A percentile compares a stretch with the other conserved stretches of the same genome.
Conservation (phyloP, 2,888 invertebrate genomes). For the Sialis lutaria region DNA sequence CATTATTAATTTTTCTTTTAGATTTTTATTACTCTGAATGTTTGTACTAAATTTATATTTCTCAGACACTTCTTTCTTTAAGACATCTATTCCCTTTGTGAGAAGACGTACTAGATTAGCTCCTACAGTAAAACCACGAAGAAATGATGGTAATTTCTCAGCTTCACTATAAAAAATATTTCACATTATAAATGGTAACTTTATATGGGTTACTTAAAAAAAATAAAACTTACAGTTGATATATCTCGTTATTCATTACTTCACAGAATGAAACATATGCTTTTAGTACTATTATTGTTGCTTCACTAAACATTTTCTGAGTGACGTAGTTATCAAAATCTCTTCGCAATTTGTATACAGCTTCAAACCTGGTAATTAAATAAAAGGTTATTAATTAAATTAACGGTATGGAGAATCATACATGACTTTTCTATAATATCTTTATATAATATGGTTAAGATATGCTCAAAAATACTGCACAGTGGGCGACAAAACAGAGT, state of each 20-base stretch:
- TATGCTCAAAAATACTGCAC: no score
- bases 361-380: not conserved
- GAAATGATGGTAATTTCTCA: constrained; percentile 8
- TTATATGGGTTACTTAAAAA: not conserved
- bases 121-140: constrained; percentile 16
- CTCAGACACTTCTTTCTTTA: not conserved
- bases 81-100: constrained; percentile 10
- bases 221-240: not conserved
- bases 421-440: no score
- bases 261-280: not conserved
- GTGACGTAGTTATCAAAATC: not conserved
- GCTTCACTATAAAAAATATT: constrained; percentile 5
- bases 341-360: constrained; percentile 4
- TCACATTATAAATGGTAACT: not conserved
- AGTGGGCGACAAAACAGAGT: no score
- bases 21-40: not conserved
- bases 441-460: no score
- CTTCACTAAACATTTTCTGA: not conserved
- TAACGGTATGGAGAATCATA: no score
- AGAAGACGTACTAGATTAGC: constrained; percentile 13
- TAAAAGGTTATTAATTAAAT: no score
- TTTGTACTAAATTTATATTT: not conserved
- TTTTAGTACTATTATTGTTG: not conserved
- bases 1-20: not conserved
- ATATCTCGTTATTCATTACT: no score